Percentiles rank a stretch among this genome's conserved stretches.
Evolutionary conservation across 2,888 invertebrate species (phyloP).

Genomic region (Allophyes oxyacanthae): DNA sequence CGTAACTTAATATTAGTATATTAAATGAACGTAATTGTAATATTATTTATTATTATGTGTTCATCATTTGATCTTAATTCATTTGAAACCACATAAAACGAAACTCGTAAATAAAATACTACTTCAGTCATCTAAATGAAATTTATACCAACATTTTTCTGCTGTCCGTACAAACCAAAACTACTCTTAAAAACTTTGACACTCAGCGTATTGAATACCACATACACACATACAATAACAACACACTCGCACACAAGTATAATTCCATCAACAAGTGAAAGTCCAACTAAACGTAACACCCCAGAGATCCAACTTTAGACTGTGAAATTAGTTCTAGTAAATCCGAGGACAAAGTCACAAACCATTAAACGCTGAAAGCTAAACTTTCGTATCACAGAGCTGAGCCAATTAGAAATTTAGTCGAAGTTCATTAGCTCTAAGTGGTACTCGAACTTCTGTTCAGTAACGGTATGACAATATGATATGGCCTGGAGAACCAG

Average conservation of each 20-base stretch:
- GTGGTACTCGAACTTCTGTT: conserved; percentile 50
- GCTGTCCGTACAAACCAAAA: conserved; percentile 2
- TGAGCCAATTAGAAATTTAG: conserved; percentile 70
- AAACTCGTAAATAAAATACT: too few relatives aligned
- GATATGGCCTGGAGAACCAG: conserved; percentile 39
- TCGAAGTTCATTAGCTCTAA: conserved; percentile 65
- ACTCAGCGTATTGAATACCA: conserved; percentile 23
- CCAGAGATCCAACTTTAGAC: conserved; percentile 60
- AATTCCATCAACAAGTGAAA: conserved; percentile 59
- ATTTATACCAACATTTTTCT: not conserved
- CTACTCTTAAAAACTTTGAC: conserved; percentile 29
- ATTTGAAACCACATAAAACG: too few relatives aligned
- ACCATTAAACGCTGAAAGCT: conserved; percentile 71
- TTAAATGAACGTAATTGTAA: too few relatives aligned
- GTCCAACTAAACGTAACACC: conserved; percentile 55
- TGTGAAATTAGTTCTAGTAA: conserved; percentile 67
- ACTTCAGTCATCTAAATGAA: not conserved
- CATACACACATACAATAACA: conserved; percentile 5
- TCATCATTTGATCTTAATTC: too few relatives aligned
- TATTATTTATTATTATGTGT: too few relatives aligned
- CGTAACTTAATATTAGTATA: too few relatives aligned
- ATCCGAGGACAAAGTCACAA: conserved; percentile 70
- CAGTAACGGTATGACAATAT: conserved; percentile 44
- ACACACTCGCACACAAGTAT: conserved; percentile 14
- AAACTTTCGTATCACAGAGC: conserved; percentile 68